phyloP scores from a whole-genome alignment of 1,140 invertebrate genomes.

The Zaprionus taronus region DNA sequence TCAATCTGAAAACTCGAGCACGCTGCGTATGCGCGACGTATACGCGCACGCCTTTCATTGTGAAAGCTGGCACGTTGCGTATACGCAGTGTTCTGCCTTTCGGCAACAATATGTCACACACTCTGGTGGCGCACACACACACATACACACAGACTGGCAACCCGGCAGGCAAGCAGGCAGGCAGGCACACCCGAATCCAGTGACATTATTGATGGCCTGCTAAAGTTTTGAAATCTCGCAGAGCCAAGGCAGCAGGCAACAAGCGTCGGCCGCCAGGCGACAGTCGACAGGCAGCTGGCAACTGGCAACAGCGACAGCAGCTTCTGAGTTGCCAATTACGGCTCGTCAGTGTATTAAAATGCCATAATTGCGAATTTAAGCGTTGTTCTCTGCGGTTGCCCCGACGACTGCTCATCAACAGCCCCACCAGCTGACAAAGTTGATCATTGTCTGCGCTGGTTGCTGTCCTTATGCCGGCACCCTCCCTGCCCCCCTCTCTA shows the following conservation, averaged over 20 bases:
- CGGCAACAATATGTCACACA: conserved; percentile 64
- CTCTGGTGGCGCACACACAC: not conserved
- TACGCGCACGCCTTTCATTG: not conserved
- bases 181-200: not conserved
- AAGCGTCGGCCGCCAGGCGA: not conserved
- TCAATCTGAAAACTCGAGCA: conserved; percentile 66
- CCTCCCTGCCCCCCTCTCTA: too few relatives aligned
- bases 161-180: not conserved
- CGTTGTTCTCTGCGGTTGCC: conserved; percentile 39
- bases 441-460: conserved; percentile 40
- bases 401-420: conserved; percentile 50
- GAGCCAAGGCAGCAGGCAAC: conserved; percentile 2
- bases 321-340: conserved; percentile 65
- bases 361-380: conserved; percentile 78
- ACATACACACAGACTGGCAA: not conserved
- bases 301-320: conserved; percentile 24
- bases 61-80: conserved; percentile 40
- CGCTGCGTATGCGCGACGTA: conserved; percentile 42
- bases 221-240: conserved; percentile 53
- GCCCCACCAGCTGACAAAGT: conserved; percentile 40
- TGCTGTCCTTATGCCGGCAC: not conserved
- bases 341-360: conserved; percentile 71
- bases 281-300: conserved; percentile 5
- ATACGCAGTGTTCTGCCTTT: conserved; percentile 59
- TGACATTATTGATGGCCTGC: conserved; percentile 66